Evolutionary conservation across 2,888 invertebrate genomes (phyloP).

Genomic region (Amiota communis): DNA sequence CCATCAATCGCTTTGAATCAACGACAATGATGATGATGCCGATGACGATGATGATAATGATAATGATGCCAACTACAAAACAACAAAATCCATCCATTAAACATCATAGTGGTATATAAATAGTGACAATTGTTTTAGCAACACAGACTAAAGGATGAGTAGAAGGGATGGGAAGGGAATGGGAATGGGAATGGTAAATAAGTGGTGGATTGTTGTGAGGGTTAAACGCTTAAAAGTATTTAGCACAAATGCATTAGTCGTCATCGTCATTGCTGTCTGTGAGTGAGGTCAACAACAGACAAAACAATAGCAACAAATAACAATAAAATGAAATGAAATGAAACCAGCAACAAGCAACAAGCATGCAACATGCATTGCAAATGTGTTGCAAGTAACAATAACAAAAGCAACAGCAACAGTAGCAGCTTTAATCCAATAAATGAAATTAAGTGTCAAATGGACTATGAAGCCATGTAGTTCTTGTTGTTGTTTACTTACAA

Average conservation of each 20-base stretch:
- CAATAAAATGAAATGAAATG: background rate
- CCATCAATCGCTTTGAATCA: too few relatives aligned
- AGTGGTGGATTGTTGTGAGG: background rate
- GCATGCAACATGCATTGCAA: too few relatives aligned
- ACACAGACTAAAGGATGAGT: background rate
- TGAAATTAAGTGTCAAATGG: constrained; percentile 61
- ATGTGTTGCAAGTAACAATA: background rate
- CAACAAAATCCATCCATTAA: constrained; percentile 9
- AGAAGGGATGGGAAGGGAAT: background rate
- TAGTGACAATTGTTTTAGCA: background rate
- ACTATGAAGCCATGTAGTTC: constrained; percentile 52
- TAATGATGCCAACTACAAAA: background rate
- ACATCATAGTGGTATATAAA: constrained; percentile 2
- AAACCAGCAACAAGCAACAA: too few relatives aligned
- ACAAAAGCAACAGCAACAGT: constrained; percentile 22
- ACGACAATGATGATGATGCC: too few relatives aligned
- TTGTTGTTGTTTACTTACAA: constrained; percentile 1
- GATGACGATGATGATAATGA: background rate
- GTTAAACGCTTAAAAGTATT: constrained; percentile 33
- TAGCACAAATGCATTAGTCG: constrained; percentile 35
- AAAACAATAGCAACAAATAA: constrained; percentile 18
- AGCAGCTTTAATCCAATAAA: constrained; percentile 60
- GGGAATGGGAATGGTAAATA: background rate
- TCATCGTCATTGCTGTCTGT: too few relatives aligned
- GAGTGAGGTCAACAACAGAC: constrained; percentile 35